A percentile compares a stretch with the other conserved stretches of the same genome.
These are phyloP conservation scores for Paramuricea clavata DNA, from an alignment of 92 coral and sea anemone species.

Conservation along the genomic window DNA sequence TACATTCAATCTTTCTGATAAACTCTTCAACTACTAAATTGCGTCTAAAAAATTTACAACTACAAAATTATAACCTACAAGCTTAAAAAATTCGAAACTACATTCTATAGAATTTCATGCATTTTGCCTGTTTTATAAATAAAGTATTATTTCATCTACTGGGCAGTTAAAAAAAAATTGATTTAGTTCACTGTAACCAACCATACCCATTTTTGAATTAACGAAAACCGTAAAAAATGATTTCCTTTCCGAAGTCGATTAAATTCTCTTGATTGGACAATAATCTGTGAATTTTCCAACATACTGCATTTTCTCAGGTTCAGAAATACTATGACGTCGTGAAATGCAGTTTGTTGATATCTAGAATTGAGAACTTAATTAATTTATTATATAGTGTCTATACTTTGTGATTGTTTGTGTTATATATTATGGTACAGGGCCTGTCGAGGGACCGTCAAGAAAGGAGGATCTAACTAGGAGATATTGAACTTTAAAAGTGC, in stretches of 20 bases:
- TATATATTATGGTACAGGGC: neutral
- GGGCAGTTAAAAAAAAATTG: neutral
- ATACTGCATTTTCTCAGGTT: slow-evolving; percentile 90
- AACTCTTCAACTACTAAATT: neutral
- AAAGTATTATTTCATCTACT: neutral
- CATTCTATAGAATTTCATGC: neutral
- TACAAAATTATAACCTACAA: slow-evolving; percentile 2
- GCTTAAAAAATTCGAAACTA: neutral
- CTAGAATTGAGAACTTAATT: slow-evolving; percentile 31
- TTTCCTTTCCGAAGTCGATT: neutral
- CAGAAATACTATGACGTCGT: slow-evolving; percentile 91
- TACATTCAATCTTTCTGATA: neutral
- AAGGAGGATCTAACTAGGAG: no score
- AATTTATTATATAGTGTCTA: neutral
- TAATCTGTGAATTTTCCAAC: slow-evolving; percentile 66
- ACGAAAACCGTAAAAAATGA: neutral
- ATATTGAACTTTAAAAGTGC: no score
- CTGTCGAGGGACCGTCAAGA: no score
- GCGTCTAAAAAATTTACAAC: neutral
- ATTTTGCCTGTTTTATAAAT: neutral
- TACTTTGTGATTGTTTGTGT: neutral
- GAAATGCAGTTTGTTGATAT: slow-evolving; percentile 78
- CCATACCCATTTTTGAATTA: neutral
- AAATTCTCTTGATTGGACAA: slow-evolving; percentile 35
- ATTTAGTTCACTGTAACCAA: neutral